These are phyloP conservation scores for Morone saxatilis DNA, from an alignment of 2,113 vertebrate species.

Conservation along the genomic window DNA sequence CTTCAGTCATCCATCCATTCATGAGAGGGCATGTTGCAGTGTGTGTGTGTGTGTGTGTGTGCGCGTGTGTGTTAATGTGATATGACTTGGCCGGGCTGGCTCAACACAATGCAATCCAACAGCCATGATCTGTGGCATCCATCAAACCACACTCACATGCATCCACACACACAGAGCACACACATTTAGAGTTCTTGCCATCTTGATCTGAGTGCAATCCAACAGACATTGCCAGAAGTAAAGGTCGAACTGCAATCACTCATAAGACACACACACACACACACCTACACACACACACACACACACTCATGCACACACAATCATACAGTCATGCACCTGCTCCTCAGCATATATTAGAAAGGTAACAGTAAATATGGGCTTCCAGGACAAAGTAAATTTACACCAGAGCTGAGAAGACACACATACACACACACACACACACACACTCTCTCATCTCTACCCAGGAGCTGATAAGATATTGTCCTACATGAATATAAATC, in stretches of 20 bases:
- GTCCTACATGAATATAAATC: background rate
- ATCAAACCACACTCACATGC: slow-evolving; percentile 50
- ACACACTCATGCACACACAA: slow-evolving; percentile 29
- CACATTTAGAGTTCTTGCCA: slow-evolving; percentile 63
- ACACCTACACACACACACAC: slow-evolving; percentile 26
- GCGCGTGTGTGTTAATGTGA: slow-evolving; percentile 48
- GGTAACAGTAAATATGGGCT: slow-evolving; percentile 15
- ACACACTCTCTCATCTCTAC: background rate
- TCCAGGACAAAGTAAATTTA: slow-evolving; percentile 17
- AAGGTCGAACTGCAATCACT: slow-evolving; percentile 73
- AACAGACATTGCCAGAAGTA: slow-evolving; percentile 72
- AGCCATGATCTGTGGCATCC: slow-evolving; percentile 72
- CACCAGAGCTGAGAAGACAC: background rate
- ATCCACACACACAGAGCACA: background rate
- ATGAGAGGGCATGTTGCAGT: background rate
- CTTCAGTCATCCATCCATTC: slow-evolving; percentile 51
- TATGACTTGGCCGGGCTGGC: slow-evolving; percentile 59
- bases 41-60: slow-evolving; percentile 22
- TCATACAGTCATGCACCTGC: slow-evolving; percentile 63
- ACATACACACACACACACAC: background rate
- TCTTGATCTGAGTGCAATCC: slow-evolving; percentile 73
- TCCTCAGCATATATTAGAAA: slow-evolving; percentile 42
- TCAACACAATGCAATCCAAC: slow-evolving; percentile 66
- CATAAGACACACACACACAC: slow-evolving; percentile 44
- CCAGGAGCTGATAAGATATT: background rate